A percentile compares a stretch with the other conserved stretches of the same genome.
These are phyloP conservation scores for Otus scops DNA, from an alignment of 2,797 vertebrate genomes.

Conservation along the genomic window DNA sequence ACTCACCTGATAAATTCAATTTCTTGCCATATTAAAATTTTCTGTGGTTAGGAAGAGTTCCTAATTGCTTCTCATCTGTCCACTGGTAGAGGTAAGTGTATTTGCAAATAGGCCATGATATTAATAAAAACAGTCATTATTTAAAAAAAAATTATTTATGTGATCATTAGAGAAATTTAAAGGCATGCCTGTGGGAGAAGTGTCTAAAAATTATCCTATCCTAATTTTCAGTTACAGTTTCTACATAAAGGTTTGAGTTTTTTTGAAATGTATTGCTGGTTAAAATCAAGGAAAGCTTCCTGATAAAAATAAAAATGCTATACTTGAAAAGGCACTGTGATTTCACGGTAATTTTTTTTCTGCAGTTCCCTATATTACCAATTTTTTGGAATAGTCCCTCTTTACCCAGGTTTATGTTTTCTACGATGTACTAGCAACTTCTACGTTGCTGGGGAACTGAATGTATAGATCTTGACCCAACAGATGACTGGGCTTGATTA, in stretches of 20 bases:
- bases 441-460: background rate
- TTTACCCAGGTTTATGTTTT: background rate
- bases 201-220: background rate
- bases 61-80: background rate
- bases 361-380: background rate
- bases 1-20: background rate
- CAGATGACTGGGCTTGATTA: background rate
- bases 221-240: background rate
- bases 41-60: background rate
- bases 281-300: background rate
- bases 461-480: background rate
- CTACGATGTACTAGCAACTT: background rate
- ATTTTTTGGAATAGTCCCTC: background rate
- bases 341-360: background rate
- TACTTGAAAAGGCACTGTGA: background rate
- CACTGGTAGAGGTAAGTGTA: background rate
- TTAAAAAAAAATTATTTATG: background rate
- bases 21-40: background rate
- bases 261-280: background rate
- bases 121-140: background rate
- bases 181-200: background rate
- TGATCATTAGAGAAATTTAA: background rate
- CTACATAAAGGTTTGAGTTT: rapidly evolving
- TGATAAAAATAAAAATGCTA: background rate
- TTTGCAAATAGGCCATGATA: background rate